Base-by-base conservation (phyloP, 2,888 invertebrate species). In the Dioctria rufipes region DNA sequence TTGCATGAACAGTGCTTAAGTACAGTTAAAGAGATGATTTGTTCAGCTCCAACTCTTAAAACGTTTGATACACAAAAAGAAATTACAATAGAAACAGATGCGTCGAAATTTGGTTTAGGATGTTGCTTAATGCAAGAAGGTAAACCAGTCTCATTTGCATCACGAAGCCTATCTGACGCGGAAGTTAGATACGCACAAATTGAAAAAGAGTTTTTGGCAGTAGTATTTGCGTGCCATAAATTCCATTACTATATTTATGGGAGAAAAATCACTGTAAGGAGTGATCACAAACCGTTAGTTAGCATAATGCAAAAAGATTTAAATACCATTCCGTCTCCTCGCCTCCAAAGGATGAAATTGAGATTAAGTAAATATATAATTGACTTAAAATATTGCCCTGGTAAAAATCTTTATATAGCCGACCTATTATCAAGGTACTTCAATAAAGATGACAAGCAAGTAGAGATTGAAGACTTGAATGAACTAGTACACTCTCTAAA, bases 121-220 rank as follows among this genome's bases (percentile, higher is more conserved):
- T 54, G 75, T 39, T 51, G 58, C n/a, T 46, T 83, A n/a, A 11
- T 80, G 25, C 83, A 83, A 60, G 69, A 81, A 9, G 69, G 78
- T 9, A 66, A n/a, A 39, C 81, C 79, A 11, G 60, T 83, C 25
- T 13, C 83, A 3, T 86, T 84, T 83, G 83, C 84, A 66, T 86
- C 85, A 4, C 81, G 84, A 49, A 81, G 80, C 37, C 80, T 85
- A 58, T 84, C 85, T 49, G 83, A 83, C 40, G 83, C 83, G 39
- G 84, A 86, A 83, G 49, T 39, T 43, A 82, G 77, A 37, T 82
- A 82, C 66, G 80, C 82, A 13, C 83, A 80, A 58, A 83, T 83
- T 37, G 83, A 83, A 9, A 66, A 66, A 69, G 83, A 84, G 67
- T 51, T 82, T 3, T 81, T 84, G 63, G 81, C 83, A 8, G 81